Base-by-base conservation (phyloP, 1,140 invertebrate species). In the Heliconius melpomene region DNA sequence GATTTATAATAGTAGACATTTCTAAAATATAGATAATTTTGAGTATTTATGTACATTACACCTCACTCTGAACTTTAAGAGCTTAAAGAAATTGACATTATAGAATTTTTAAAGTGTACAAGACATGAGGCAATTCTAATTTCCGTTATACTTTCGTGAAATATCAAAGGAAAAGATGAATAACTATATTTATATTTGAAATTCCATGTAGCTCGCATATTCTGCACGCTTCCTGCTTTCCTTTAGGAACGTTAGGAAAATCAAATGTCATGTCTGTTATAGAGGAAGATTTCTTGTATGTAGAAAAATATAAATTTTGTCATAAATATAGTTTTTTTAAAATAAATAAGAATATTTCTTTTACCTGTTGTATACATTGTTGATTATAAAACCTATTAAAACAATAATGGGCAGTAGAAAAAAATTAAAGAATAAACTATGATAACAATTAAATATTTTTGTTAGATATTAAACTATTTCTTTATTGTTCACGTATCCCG, bases 191-290 rank as follows among this genome's bases (percentile, higher is more conserved):
- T 26, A 74, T 77, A 81, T 81, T 78, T 81, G 46, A 74, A 74
- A 74, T 54, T 40, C n/a, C 9, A 66, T 75, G 46, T 38, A 60
- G 70, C 46, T 70, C 26, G 70, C 72, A 78, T 77, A 54, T 78
- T 66, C 54, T 26, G 36, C 50, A 60, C 38, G 66, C 66, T 81
- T 81, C 66, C 72, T 72, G 29, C 66, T 81, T 80, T 75, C 72
- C 40, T 11, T 36, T 29, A 70, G 11, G 72, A 66, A 52, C 32
- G 52, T 57, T 71, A 80, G 78, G 78, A 80, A 82, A 82, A 79
- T 84, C 81, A 80, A 81, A 72, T 82, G 78, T 79, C 81, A 77
- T 74, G 72, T 46, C 1, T 72, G 16, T 72, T 72, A 36, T 18
- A 23, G 16, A 38, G 71, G 5, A 66, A 66, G 11, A 29, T 13